These are phyloP conservation scores for Callithrix jacchus DNA, from an alignment of 2,113 vertebrate genomes.

Conservation along the genomic window DNA sequence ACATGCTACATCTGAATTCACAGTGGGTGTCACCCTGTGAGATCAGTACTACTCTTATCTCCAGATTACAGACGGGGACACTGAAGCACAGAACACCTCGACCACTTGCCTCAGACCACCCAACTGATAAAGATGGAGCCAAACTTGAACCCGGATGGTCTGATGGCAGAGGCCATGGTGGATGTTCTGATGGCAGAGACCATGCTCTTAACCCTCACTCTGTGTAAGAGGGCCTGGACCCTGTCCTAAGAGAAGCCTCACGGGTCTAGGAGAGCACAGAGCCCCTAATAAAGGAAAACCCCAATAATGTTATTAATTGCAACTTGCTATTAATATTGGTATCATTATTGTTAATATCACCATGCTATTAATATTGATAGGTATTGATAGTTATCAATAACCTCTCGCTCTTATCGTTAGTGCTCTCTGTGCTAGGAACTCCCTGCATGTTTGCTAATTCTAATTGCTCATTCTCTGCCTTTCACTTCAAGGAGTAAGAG, in stretches of 20 bases:
- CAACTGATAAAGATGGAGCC: background rate
- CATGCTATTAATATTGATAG: no score
- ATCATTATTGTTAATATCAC: no score
- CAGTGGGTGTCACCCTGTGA: fast-evolving
- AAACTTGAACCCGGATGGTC: background rate
- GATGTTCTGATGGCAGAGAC: background rate
- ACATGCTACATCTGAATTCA: background rate
- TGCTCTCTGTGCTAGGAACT: no score
- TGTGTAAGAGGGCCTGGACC: fast-evolving
- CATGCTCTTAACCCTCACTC: background rate
- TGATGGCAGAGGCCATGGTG: background rate
- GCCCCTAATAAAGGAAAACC: background rate
- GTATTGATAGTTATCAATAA: no score
- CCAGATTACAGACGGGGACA: background rate
- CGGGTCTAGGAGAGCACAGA: background rate
- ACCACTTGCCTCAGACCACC: background rate
- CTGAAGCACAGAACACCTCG: background rate
- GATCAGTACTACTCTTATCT: fast-evolving
- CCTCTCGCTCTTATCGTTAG: no score
- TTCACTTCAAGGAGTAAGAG: background rate
- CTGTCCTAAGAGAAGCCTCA: background rate
- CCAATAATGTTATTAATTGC: background rate
- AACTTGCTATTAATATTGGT: background rate
- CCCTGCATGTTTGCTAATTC: no score
- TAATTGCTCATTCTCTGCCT: background rate